Base-by-base conservation (phyloP, 2,113 vertebrate genomes). In the Alethe castanea region DNA sequence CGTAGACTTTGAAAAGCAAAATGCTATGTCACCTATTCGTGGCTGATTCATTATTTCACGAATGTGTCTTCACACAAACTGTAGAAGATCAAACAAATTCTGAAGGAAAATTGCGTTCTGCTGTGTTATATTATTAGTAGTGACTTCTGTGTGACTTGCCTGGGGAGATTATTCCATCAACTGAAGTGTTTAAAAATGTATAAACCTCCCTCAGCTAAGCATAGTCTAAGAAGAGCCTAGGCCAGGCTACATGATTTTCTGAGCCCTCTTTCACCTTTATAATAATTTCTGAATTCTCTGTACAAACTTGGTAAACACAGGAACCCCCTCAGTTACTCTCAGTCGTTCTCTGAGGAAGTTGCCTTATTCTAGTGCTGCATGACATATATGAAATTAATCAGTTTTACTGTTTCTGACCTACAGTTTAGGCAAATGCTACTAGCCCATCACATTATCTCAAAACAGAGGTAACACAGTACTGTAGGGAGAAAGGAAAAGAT, bases 21-120 rank as follows among this genome's bases (percentile, higher is more conserved):
- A 54, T 18, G 24, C 23, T 42, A 0, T 42, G 73, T 67, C 69
- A 17, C 2, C 20, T 57, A 10, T 57, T 57, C 14, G 20, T n/a
- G 2, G 56, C 53, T 38, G 15, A 0, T 38, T 25, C 0, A 1
- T 18, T n/a, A 9, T 20, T 62, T 62, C 33, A 14, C 4, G 11
- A n/a, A 18, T 1, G 28, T 3, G 1, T 14, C 8, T 59, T 74
- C 47, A 42, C 36, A 33, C 50, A 25, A 66, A 19, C 19, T 9
- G n/a, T 5, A 18, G 33, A 38, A 62, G 33, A 52, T 2, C 7
- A 57, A 76, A 61, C 19, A 22, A 42, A 61, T 74, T 44, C 42
- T n/a, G 61, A 65, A 38, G 42, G 45, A 52, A 92, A 94, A 70
- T 2, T 11, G 47, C 10, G 7, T 81, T 92, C 67, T 67, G 35